Evolutionary conservation across 2,888 invertebrate species (phyloP).

Genomic region (Plutella xylostella): DNA sequence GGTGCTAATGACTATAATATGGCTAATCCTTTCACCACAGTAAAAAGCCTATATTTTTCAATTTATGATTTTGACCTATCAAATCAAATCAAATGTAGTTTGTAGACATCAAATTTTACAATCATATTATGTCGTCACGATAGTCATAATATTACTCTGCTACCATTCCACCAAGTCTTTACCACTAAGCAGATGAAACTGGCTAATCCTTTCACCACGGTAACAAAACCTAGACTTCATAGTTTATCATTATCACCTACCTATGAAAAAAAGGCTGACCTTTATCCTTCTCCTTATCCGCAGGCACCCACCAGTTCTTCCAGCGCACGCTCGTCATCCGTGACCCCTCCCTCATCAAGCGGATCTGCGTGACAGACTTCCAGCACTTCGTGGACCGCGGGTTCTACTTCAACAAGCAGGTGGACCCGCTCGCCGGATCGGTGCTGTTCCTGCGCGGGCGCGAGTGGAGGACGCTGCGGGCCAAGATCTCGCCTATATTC

Average conservation of each 20-base stretch:
- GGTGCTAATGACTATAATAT: no score
- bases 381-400: conserved; percentile 58
- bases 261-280: neutral
- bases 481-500: conserved; percentile 61
- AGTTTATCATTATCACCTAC: conserved; percentile 2
- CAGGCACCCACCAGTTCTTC: conserved; percentile 60
- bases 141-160: no score
- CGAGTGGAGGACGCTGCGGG: conserved; percentile 50
- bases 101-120: no score
- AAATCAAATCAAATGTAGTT: no score
- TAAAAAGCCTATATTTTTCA: no score
- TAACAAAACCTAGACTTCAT: no score
- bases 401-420: conserved; percentile 55
- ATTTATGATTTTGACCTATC: no score
- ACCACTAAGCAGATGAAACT: no score
- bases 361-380: conserved; percentile 61
- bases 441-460: conserved; percentile 55
- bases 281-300: conserved; percentile 15
- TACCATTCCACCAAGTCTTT: no score
- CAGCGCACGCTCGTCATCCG: conserved; percentile 55
- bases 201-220: no score
- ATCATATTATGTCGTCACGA: no score
- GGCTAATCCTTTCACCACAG: no score
- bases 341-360: conserved; percentile 52
- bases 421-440: conserved; percentile 56